Base-by-base conservation (phyloP, 2,797 vertebrate genomes). In the Sciurus carolinensis region DNA sequence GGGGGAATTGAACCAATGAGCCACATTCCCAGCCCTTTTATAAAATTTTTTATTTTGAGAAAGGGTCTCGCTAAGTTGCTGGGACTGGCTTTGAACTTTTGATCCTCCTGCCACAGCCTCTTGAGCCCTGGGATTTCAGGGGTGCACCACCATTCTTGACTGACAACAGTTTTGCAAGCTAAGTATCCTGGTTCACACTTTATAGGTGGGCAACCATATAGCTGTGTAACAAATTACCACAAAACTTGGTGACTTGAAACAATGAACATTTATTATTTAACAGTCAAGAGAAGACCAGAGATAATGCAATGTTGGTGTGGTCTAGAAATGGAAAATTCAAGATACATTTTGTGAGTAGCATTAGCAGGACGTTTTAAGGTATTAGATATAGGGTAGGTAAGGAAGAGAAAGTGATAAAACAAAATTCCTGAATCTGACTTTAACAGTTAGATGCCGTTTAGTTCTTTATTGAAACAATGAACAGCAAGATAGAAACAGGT, bases 231-330 rank as follows among this genome's bases (percentile, higher is more conserved):
- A 50, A 92, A 91, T 59, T 64, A 73, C 90, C 33, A 64, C 5
- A 79, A 82, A 85, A 87, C 5, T 87, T 44, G 66, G 26, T 47
- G 36, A 76, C 47, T 94, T 91, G 87, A 94, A 82, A 89, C 36
- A 59, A 59, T 72, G 73, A 66, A 42, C 30, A 76, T 52, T 84
- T 71, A 66, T 39, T 91, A 72, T 44, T 17, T 85, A n/a, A 47
- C 18, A 44, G 30, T 95, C 67, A 75, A 87, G 50, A 89, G 3
- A 54, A 77, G 82, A 42, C 28, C 79, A 94, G 33, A 69, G 42
- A 75, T 17, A 71, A 91, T 75, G 77, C 15, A 64, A 62, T 47
- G 20, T 20, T 50, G 20, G 28, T 18, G 12, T 93, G 26, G 47
- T 62, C 15, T 87, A 54, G 30, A 91, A 84, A 24, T 54, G 1